Percentiles rank a stretch among this genome's conserved stretches.
These are phyloP conservation scores for Centruroides sculpturatus DNA, from an alignment of 1,140 invertebrate species.

Conservation along the genomic window DNA sequence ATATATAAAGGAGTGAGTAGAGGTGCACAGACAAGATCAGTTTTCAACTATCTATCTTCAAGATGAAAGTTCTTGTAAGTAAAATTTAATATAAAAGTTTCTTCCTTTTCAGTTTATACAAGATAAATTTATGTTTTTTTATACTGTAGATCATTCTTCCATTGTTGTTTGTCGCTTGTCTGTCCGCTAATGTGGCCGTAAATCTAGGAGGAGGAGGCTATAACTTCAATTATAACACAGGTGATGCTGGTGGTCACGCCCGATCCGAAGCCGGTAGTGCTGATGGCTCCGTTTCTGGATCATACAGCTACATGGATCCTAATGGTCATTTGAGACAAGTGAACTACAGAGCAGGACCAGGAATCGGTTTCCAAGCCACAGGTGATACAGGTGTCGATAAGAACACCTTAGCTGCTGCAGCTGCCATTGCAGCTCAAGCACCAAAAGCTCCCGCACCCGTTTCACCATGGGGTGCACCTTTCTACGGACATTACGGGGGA, in stretches of 20 bases:
- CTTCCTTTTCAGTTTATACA: too few species aligned
- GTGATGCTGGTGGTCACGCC: constrained; percentile 41
- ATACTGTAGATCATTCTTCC: too few species aligned
- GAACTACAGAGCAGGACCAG: constrained; percentile 45
- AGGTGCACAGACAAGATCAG: too few species aligned
- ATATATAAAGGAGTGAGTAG: too few species aligned
- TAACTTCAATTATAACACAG: constrained; percentile 75
- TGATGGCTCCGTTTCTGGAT: not conserved
- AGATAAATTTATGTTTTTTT: too few species aligned
- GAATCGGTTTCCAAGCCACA: constrained; percentile 38
- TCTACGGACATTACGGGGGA: too few species aligned
- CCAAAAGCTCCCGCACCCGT: constrained; percentile 4
- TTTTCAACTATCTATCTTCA: too few species aligned
- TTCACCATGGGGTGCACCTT: too few species aligned
- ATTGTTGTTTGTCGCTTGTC: too few species aligned
- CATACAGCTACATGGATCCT: not conserved
- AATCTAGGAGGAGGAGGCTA: constrained; percentile 47
- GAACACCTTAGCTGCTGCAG: constrained; percentile 3
- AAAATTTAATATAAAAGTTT: too few species aligned
- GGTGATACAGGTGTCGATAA: constrained; percentile 22
- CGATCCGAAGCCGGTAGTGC: constrained; percentile 37
- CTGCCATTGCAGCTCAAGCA: constrained; percentile 7
- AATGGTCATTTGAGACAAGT: constrained; percentile 16
- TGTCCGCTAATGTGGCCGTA: not conserved
- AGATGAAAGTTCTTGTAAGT: too few species aligned